Conservation (phyloP, 1,140 invertebrate species). For the Drosophila sp. region DNA sequence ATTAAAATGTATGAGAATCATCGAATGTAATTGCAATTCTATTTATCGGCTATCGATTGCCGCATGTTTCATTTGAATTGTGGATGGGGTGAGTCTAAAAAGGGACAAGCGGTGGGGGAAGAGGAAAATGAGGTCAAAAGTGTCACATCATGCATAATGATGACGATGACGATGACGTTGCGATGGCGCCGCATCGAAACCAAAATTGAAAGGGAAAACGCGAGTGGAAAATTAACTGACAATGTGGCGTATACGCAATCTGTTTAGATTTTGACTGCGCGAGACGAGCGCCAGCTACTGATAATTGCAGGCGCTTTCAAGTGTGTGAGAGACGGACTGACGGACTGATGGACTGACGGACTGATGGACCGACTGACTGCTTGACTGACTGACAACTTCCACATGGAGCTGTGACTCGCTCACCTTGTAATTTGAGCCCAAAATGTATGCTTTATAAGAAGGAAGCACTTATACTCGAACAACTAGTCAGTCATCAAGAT, state of each 20-base stretch:
- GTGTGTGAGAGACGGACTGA: conserved; percentile 54
- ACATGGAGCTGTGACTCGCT: conserved; percentile 63
- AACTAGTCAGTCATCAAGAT: conserved; percentile 75
- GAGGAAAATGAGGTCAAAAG: conserved; percentile 75
- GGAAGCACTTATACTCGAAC: conserved; percentile 77
- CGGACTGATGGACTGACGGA: conserved; percentile 11
- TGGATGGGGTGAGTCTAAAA: too few relatives aligned
- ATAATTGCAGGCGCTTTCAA: conserved; percentile 75
- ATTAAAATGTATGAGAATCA: conserved; percentile 41
- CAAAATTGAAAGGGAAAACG: conserved; percentile 53
- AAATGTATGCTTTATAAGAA: conserved; percentile 66
- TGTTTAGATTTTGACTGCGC: conserved; percentile 14
- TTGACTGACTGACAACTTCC: conserved; percentile 72
- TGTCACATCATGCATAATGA: conserved; percentile 84
- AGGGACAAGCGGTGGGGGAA: conserved; percentile 21
- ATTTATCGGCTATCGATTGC: conserved; percentile 30
- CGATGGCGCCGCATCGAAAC: conserved; percentile 41
- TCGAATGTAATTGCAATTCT: conserved; percentile 1
- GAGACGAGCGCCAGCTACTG: conserved; percentile 62
- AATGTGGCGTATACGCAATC: conserved; percentile 71
- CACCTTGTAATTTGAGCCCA: conserved; percentile 84
- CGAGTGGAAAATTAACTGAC: conserved; percentile 70
- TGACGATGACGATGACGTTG: conserved; percentile 78
- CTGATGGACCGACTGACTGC: conserved; percentile 43
- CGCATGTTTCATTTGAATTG: conserved; percentile 13